Base-by-base conservation (phyloP, 2,113 vertebrate genomes). In the Sminthopsis crassicaudata region DNA sequence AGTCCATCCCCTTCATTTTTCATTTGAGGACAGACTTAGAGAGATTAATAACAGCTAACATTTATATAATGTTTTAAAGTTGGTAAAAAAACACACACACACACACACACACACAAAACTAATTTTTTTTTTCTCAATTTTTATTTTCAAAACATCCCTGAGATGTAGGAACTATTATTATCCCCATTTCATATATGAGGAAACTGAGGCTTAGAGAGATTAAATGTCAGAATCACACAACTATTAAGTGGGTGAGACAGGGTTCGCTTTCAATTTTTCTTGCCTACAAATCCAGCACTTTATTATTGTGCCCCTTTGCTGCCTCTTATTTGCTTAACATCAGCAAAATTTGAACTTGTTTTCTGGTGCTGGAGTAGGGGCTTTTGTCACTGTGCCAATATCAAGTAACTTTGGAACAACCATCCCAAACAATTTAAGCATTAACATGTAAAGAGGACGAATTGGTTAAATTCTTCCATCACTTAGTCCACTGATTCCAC, bases 381-480 rank as follows among this genome's bases (percentile, higher is more conserved):
- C 48, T 27, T 24, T 26, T 48, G 26, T 24, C 24, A 90, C 48
- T 93, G 2, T 2, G 11, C 27, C 57, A 67, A n/a, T 67, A 3
- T 67, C 30, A 67, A 67, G 3, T 36, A 67, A 67, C 12, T 92
- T 55, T 42, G 54, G 94, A 94, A 89, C 94, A 0, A 53, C 23
- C n/a, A 48, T 16, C 27, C 50, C 91, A 94, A 91, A 92, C 46
- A 67, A 95, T 96, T 94, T 97, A 90, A 90, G 89, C 53, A 53
- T 25, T 90, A 22, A 0, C 2, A 53, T 26, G 25, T 27, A 90
- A 89, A 5, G 12, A 89, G 46, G 67, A 48, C 53, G 42, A 30
- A 96, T 93, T 53, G 60, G 23, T 92, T 46, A 91, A 12, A 1
- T 54, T 95, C 46, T 94, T n/a, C 93, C 46, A 1, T 89, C 42